Evolutionary conservation across 2,888 invertebrate genomes (phyloP).

Genomic region (Acanthosepion lycidas): DNA sequence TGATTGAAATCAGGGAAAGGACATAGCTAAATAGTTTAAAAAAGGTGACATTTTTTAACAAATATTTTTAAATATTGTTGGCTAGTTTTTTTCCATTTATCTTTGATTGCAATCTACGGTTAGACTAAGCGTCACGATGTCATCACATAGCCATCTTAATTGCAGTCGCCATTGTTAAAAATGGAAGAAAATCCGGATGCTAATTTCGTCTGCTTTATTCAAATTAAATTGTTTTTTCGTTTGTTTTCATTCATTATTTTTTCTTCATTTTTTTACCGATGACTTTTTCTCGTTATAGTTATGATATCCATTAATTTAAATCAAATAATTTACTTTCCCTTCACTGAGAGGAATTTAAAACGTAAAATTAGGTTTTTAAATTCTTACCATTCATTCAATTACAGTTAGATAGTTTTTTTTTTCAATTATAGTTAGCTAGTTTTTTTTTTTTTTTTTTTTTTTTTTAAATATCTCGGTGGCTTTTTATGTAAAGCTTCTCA

Average conservation of each 20-base stretch:
- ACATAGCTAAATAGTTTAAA: neutral
- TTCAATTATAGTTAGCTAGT: too few relatives aligned
- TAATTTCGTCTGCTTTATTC: conserved; percentile 5
- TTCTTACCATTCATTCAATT: neutral
- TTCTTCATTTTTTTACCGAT: too few relatives aligned
- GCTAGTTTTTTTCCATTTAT: neutral
- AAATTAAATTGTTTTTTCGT: neutral
- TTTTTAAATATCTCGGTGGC: too few relatives aligned
- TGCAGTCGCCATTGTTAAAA: neutral
- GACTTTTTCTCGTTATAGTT: too few relatives aligned
- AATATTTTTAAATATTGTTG: neutral
- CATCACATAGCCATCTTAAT: neutral
- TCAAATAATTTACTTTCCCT: neutral
- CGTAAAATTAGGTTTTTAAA: neutral
- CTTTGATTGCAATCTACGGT: neutral
- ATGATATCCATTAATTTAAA: too few relatives aligned
- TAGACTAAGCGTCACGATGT: neutral
- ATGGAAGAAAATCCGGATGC: neutral
- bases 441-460: too few relatives aligned
- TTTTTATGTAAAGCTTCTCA: too few relatives aligned
- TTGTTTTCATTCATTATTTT: too few relatives aligned
- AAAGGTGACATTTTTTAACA: neutral
- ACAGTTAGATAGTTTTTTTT: neutral
- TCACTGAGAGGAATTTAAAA: neutral
- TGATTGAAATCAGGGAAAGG: neutral